A percentile compares a stretch with the other conserved stretches of the same genome.
phyloP scores from a whole-genome alignment of 2,113 vertebrate species.

The Chaenogobius annularis region DNA sequence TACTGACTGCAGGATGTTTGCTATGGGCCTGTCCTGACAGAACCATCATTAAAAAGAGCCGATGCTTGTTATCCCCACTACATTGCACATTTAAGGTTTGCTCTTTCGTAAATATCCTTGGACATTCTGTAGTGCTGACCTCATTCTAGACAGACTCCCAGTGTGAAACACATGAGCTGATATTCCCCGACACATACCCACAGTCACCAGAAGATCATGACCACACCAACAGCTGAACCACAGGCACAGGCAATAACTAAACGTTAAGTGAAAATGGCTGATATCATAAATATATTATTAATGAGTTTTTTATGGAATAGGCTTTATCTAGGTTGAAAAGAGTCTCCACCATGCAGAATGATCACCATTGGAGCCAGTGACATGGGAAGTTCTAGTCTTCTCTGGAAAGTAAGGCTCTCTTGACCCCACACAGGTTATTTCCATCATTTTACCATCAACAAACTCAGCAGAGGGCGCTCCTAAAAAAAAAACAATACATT shows the following conservation, averaged over 20 bases:
- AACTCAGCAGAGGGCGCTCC: slow-evolving; percentile 80
- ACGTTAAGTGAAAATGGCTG: not conserved
- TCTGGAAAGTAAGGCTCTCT: slow-evolving; percentile 81
- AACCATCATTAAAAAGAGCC: not conserved
- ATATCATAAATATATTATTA: not conserved
- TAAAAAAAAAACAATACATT: slow-evolving; percentile 15
- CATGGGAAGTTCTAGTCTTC: slow-evolving; percentile 70
- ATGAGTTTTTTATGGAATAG: not conserved
- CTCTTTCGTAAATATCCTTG: not conserved
- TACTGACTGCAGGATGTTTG: slow-evolving; percentile 79
- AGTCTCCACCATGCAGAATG: slow-evolving; percentile 78
- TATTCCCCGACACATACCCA: slow-evolving; percentile 81
- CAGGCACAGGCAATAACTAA: not conserved
- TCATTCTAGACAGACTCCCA: slow-evolving; percentile 77
- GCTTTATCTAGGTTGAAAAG: not conserved
- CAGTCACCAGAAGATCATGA: slow-evolving; percentile 83
- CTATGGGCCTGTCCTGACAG: slow-evolving; percentile 76
- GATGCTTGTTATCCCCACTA: not conserved
- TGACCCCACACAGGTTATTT: slow-evolving; percentile 78
- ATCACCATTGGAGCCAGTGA: slow-evolving; percentile 81
- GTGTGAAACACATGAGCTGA: slow-evolving; percentile 81
- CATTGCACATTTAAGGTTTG: not conserved
- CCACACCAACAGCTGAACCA: slow-evolving; percentile 76
- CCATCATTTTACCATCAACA: slow-evolving; percentile 77
- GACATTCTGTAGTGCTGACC: slow-evolving; percentile 39